Conservation (phyloP, 2,888 invertebrate species). For the Drosophila peninsularis region DNA sequence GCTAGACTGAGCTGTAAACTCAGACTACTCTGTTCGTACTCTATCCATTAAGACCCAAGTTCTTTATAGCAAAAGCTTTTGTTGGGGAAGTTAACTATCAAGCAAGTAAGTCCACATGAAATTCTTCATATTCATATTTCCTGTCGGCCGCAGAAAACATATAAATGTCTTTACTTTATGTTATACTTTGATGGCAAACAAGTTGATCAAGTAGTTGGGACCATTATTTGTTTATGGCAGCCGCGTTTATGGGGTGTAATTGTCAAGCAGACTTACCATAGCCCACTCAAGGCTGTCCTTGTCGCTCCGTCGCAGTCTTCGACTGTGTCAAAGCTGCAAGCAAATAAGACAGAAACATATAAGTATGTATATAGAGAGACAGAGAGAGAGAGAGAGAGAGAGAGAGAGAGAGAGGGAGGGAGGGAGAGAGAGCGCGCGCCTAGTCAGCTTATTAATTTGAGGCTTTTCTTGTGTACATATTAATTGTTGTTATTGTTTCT, state of each 20-base stretch:
- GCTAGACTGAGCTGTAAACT: too few species aligned
- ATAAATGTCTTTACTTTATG: not conserved
- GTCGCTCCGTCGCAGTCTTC: not conserved
- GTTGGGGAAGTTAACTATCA: not conserved
- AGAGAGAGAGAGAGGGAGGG: too few species aligned
- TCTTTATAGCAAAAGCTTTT: not conserved
- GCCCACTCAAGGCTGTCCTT: constrained; percentile 40
- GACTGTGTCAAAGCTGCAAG: constrained; percentile 42
- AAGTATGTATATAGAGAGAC: not conserved
- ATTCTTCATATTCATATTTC: not conserved
- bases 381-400: too few species aligned
- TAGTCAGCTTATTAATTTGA: constrained; percentile 69
- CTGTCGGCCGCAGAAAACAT: not conserved
- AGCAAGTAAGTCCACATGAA: not conserved
- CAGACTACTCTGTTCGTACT: too few species aligned
- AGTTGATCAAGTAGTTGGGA: constrained; percentile 28
- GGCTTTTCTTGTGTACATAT: constrained; percentile 60
- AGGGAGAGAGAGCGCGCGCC: too few species aligned
- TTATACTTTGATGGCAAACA: constrained; percentile 11
- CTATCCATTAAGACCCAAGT: too few species aligned
- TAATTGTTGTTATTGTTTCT: constrained; percentile 65
- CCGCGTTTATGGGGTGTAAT: constrained; percentile 22
- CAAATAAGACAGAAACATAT: constrained; percentile 6
- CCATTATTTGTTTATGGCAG: constrained; percentile 34
- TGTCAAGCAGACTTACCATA: constrained; percentile 49